Evolutionary conservation across 2,113 vertebrate genomes (phyloP).

Genomic region (Leptocoma aspasia): DNA sequence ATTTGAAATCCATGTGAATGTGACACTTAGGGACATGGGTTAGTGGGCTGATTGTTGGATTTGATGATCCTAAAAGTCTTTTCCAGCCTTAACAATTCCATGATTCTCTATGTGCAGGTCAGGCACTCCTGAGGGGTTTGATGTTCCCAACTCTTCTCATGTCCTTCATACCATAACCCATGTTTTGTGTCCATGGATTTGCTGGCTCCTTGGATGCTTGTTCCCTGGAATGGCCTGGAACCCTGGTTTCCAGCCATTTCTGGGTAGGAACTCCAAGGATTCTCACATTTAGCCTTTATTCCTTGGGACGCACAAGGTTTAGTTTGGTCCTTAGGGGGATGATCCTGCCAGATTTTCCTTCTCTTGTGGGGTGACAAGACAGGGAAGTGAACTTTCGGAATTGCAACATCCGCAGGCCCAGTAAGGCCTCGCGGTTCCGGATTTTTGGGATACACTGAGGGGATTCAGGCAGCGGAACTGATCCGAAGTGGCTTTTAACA

Average conservation of each 20-base stretch:
- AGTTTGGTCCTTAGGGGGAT: background rate
- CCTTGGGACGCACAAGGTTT: background rate
- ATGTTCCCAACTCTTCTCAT: fast-evolving
- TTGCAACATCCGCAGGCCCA: fast-evolving
- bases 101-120: no score
- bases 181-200: background rate
- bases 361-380: fast-evolving
- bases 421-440: fast-evolving
- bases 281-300: background rate
- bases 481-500: background rate
- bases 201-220: fast-evolving
- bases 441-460: background rate
- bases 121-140: background rate
- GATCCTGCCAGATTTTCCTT: background rate
- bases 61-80: background rate
- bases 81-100: background rate
- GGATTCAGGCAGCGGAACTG: background rate
- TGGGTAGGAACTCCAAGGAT: background rate
- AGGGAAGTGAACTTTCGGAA: background rate
- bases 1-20: background rate
- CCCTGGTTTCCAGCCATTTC: background rate
- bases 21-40: background rate
- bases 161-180: fast-evolving
- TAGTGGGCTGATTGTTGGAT: background rate
- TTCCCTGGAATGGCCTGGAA: background rate